Conservation (phyloP, 2,888 invertebrate species). For the Epiperipatus broadwayi region DNA sequence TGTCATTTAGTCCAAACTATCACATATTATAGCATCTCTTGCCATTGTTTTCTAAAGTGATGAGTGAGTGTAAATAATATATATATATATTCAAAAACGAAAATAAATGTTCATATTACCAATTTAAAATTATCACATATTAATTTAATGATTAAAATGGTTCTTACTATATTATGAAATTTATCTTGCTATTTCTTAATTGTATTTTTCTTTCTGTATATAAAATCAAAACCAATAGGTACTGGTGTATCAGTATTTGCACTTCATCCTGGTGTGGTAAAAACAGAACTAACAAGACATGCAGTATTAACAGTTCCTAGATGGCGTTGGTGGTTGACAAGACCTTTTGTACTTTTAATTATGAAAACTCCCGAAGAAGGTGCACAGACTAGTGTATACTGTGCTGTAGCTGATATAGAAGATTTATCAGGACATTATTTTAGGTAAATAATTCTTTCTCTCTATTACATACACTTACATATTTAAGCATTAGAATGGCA, state of each 20-base stretch:
- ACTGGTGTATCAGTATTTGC: slow-evolving; percentile 28
- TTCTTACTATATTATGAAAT: slow-evolving; percentile 8
- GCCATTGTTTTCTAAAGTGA: no score
- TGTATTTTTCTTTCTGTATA: no score
- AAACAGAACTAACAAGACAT: slow-evolving; percentile 26
- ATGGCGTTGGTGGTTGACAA: slow-evolving; percentile 23
- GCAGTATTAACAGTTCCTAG: slow-evolving; percentile 24
- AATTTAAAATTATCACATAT: no score
- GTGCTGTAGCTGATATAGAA: slow-evolving; percentile 29
- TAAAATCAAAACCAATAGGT: no score
- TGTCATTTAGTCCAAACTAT: no score
- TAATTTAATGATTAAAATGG: slow-evolving; percentile 14
- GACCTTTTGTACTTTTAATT: slow-evolving; percentile 21
- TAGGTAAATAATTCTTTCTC: slow-evolving; percentile 16
- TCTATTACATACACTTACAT: no score
- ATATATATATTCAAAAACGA: no score
- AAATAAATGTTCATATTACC: no score
- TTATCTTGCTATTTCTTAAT: no score
- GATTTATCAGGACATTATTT: slow-evolving; percentile 25
- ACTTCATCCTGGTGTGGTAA: slow-evolving; percentile 31
- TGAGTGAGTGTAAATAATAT: no score
- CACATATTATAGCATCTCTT: no score
- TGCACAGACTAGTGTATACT: slow-evolving; percentile 54
- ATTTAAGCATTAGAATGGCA: no score
- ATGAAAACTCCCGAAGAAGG: slow-evolving; percentile 29